Percentiles rank a stretch among this genome's conserved stretches.
phyloP scores from a whole-genome alignment of 2,797 vertebrate species.

The Muscicapa striata region DNA sequence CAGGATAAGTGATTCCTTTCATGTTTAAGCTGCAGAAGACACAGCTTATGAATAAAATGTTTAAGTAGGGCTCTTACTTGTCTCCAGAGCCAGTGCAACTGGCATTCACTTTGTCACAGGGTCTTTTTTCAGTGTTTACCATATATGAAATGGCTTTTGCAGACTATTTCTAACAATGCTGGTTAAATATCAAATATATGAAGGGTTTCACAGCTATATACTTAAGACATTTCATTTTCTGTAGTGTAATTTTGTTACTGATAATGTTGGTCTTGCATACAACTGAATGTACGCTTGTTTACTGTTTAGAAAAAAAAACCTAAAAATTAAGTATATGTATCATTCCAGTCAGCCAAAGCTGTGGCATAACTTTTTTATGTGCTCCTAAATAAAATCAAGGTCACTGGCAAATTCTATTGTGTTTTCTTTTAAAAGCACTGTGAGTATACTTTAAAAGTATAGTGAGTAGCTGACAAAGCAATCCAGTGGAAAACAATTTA shows the following conservation, averaged over 20 bases:
- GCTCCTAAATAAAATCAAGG: conserved; percentile 52
- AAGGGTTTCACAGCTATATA: conserved; percentile 44
- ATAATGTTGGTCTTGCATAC: conserved; percentile 54
- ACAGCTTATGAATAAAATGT: conserved; percentile 11
- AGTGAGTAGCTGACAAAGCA: not conserved
- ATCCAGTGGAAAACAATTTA: not conserved
- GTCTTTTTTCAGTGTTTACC: conserved; percentile 35
- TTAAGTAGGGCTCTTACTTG: conserved; percentile 3
- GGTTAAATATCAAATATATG: conserved; percentile 65
- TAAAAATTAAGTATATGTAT: conserved; percentile 13
- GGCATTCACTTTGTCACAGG: conserved; percentile 14
- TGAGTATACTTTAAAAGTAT: not conserved
- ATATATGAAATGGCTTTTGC: conserved; percentile 45
- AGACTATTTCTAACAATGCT: conserved; percentile 37
- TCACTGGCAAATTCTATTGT: not conserved
- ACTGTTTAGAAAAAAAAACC: not conserved
- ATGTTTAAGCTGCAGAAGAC: not conserved
- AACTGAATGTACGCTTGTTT: conserved; percentile 73
- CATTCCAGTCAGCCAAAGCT: conserved; percentile 71
- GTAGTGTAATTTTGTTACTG: conserved; percentile 59
- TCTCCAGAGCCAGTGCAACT: conserved; percentile 17
- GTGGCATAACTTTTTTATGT: conserved; percentile 45
- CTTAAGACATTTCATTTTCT: conserved; percentile 59
- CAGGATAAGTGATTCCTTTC: conserved; percentile 22
- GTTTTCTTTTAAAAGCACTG: not conserved